Percentiles rank a stretch among this genome's conserved stretches.
phyloP scores from a whole-genome alignment of 2,888 invertebrate species.

The Chirona hameri region DNA sequence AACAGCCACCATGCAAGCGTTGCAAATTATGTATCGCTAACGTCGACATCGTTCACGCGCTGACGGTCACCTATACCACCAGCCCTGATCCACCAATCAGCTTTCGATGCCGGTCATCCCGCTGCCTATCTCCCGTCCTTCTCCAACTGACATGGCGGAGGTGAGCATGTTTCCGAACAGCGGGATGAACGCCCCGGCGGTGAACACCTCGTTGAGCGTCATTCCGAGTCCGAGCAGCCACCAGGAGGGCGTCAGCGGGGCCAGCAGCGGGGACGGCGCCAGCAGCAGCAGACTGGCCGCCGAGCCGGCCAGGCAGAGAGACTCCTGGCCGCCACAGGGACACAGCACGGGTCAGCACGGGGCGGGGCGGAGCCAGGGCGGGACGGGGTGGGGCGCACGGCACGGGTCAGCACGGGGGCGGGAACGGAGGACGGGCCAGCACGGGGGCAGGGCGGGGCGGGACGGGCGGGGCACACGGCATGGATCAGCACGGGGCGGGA shows the following conservation, averaged over 20 bases:
- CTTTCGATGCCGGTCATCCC: too few relatives aligned
- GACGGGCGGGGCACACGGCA: background rate
- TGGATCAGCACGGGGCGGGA: background rate
- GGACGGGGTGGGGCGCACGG: background rate
- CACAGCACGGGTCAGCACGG: background rate
- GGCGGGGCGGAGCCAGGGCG: background rate
- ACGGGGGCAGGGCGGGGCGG: too few relatives aligned
- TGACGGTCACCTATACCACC: too few relatives aligned
- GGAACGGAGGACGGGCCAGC: background rate
- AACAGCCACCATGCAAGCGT: too few relatives aligned
- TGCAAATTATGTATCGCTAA: too few relatives aligned
- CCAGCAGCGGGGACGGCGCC: background rate
- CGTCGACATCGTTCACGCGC: too few relatives aligned
- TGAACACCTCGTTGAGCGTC: background rate
- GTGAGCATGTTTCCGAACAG: conserved; percentile 2
- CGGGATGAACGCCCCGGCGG: background rate
- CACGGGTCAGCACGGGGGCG: background rate
- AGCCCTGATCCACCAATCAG: too few relatives aligned
- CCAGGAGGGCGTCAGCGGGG: background rate
- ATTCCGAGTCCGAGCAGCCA: background rate
- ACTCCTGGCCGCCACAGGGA: background rate
- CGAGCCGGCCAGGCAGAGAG: background rate
- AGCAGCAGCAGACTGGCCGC: conserved; percentile 3
- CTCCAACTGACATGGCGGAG: background rate
- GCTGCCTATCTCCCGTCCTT: background rate